Conservation (phyloP, 2,113 vertebrate genomes). For the Malurus alboscapulatus region DNA sequence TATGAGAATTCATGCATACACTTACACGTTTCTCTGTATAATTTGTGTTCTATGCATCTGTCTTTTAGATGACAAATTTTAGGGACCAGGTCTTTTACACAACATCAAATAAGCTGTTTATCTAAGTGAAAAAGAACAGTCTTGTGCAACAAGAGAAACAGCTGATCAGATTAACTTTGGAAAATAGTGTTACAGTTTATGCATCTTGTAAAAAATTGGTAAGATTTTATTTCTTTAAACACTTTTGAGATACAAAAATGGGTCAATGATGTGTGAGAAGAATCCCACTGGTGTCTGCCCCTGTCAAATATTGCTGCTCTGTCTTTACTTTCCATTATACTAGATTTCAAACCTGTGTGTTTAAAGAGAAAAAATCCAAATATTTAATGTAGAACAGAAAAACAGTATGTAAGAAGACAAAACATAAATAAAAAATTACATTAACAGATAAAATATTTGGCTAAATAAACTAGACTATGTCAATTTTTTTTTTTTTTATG, state of each 20-base stretch:
- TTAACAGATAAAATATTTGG: background rate
- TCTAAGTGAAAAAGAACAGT: background rate
- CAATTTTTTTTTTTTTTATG: background rate
- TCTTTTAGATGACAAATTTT: background rate
- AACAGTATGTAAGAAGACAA: background rate
- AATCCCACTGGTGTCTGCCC: background rate
- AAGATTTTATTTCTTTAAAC: background rate
- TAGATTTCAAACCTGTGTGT: background rate
- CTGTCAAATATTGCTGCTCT: background rate
- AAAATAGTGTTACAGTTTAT: background rate
- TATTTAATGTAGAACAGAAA: background rate
- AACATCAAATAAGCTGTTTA: background rate
- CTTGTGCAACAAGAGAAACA: background rate
- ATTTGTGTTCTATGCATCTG: background rate
- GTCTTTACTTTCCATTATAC: background rate
- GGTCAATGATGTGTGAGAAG: background rate
- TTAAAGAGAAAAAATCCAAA: background rate
- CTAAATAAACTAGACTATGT: background rate
- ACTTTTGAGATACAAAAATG: background rate
- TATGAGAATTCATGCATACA: background rate
- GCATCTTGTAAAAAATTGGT: background rate
- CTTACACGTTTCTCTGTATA: background rate
- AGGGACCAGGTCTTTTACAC: background rate
- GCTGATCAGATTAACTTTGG: background rate
- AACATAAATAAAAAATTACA: background rate